Evolutionary conservation across 1,140 invertebrate genomes (phyloP).

Genomic region (Bombus confusus): DNA sequence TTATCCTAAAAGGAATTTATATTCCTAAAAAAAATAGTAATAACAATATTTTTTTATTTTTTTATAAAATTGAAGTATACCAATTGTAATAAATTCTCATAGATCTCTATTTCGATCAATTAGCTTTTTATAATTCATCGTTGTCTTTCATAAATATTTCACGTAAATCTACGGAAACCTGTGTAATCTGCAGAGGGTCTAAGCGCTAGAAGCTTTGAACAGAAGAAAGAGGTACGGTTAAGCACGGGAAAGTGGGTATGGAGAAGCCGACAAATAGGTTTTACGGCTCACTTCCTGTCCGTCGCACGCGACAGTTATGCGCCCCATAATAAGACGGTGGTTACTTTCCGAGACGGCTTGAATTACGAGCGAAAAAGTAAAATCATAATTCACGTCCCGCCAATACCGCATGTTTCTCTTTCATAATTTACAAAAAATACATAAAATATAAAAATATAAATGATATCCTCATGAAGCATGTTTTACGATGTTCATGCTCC

Average conservation of each 20-base stretch:
- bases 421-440: not conserved
- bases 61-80: not conserved
- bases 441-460: not conserved
- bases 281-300: constrained; percentile 61
- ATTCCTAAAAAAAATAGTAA: not conserved
- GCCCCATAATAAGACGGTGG: constrained; percentile 44
- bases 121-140: not conserved
- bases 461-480: not conserved
- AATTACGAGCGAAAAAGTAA: constrained; percentile 35
- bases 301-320: constrained; percentile 58
- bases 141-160: not conserved
- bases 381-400: constrained; percentile 23
- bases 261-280: constrained; percentile 57
- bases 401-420: not conserved
- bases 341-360: constrained; percentile 36
- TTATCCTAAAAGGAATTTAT: constrained; percentile 15
- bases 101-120: not conserved
- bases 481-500: not conserved
- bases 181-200: not conserved
- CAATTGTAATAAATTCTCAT: not conserved
- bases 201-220: constrained; percentile 25
- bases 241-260: constrained; percentile 37
- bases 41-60: no score
- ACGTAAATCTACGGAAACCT: not conserved
- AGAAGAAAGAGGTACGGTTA: constrained; percentile 20